These are phyloP conservation scores for Spondyliosoma cantharus DNA, from an alignment of 2,797 vertebrate species.

Conservation along the genomic window DNA sequence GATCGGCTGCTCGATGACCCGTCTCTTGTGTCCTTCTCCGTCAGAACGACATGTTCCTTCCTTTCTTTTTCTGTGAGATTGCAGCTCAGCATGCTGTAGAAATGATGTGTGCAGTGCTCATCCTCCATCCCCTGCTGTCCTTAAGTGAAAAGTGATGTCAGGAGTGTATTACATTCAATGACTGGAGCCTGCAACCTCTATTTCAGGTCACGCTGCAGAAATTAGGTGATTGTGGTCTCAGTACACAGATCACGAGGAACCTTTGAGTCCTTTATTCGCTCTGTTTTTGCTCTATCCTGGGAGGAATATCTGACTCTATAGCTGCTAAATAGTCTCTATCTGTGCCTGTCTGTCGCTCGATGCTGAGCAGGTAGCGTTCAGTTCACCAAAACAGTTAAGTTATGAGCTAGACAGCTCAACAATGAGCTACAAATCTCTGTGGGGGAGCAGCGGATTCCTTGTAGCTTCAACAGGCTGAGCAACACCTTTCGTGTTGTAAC, in stretches of 20 bases:
- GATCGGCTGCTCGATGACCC: too few species aligned
- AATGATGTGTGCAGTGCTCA: not conserved
- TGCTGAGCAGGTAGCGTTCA: not conserved
- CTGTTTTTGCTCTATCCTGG: not conserved
- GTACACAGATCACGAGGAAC: not conserved
- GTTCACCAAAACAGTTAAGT: not conserved
- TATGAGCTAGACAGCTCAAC: not conserved
- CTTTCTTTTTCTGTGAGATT: not conserved
- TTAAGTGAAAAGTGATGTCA: slow-evolving; percentile 49
- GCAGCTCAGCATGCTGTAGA: not conserved
- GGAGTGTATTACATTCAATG: slow-evolving; percentile 24
- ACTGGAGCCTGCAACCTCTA: slow-evolving; percentile 14
- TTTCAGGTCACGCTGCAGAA: slow-evolving; percentile 31
- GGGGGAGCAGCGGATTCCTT: not conserved
- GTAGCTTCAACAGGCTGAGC: not conserved
- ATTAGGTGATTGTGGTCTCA: slow-evolving; percentile 14
- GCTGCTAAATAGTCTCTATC: not conserved
- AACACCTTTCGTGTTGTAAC: not conserved
- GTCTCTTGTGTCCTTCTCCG: too few species aligned
- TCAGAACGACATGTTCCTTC: not conserved
- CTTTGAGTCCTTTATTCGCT: not conserved
- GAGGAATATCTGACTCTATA: not conserved
- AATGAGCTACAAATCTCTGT: not conserved
- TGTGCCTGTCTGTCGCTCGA: not conserved
- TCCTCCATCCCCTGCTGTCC: slow-evolving; percentile 5